phyloP scores from a whole-genome alignment of 1,140 invertebrate species.

The Ceratina japonica region DNA sequence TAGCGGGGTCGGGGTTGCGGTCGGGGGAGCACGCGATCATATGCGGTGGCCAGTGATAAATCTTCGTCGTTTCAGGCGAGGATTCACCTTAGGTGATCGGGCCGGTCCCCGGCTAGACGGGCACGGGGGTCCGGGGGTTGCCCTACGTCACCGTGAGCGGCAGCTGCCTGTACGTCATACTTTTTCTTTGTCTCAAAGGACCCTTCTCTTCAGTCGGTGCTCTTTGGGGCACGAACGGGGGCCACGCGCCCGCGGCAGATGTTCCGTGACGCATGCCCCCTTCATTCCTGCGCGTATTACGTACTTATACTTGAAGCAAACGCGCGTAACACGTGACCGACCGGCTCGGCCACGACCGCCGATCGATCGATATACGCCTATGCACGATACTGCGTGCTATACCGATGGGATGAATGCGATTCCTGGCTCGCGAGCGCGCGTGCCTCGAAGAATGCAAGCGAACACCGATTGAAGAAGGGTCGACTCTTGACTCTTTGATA shows the following conservation, averaged over 20 bases:
- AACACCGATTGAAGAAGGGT: conserved; percentile 38
- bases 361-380: conserved; percentile 52
- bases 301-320: conserved; percentile 67
- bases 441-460: conserved; percentile 48
- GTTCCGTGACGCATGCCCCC: conserved; percentile 75
- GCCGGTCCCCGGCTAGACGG: conserved; percentile 55
- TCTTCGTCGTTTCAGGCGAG: conserved; percentile 58
- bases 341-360: conserved; percentile 32
- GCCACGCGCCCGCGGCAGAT: conserved; percentile 77
- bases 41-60: conserved; percentile 55
- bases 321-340: conserved; percentile 56
- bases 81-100: conserved; percentile 60
- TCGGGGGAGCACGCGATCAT: conserved; percentile 43
- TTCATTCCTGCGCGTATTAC: conserved; percentile 65
- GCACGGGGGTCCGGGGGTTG: conserved; percentile 47
- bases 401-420: too few relatives aligned
- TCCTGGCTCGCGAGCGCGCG: conserved; percentile 4
- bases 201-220: conserved; percentile 68
- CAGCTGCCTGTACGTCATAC: conserved; percentile 78
- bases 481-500: conserved; percentile 44
- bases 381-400: conserved; percentile 44
- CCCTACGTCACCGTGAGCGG: conserved; percentile 73
- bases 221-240: conserved; percentile 67
- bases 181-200: conserved; percentile 80
- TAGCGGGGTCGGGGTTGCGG: conserved; percentile 33